Evolutionary conservation across 2,113 vertebrate genomes (phyloP), one percentile per base, ranked within the genome.

Genomic region (Nibea albiflora): DNA sequence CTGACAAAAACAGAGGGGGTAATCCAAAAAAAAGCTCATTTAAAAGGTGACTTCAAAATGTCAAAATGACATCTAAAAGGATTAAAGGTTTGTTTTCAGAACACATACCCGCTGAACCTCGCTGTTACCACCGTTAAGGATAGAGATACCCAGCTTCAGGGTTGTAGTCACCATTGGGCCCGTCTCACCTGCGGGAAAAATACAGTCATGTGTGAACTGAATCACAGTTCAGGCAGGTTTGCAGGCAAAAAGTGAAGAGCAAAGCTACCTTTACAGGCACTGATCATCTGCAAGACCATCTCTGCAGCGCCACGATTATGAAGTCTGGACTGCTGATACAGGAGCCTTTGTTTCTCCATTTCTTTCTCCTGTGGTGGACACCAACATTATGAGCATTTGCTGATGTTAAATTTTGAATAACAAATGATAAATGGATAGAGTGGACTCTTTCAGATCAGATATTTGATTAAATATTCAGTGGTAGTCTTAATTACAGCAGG

Each of bases 271-370:
- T 97, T 98, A 91, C 97, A 98, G 72, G 97, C 97, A 0, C 97
- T 98, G 81, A 98, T 97, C 97, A 98, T 98, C 85, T 98, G 97
- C 31, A 98, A 93, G 15, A 98, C 97, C 97, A 98, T 98, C 91
- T 98, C 97, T 0, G 97, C 97, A 0, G 97, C 96, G 0, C 97
- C 97, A 2, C 97, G 95, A 64, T 95, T 97, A 90, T 98, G 97
- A 62, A 98, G 95, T 63, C 97, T 92, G 0, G 97, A 95, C 89
- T 98, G 97, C 85, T 98, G 97, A 90, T 98, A 98, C 44, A 98
- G 90, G 3, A 98, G 95, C 71, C 95, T 94, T 92, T 98, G 97
- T 78, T 98, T 98, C 86, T 97, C 97, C 97, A 97, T 98, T 90
- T 98, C 97, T 72, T 98, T 98, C 85, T 98, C 97, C 97, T 98